phyloP scores from a whole-genome alignment of 1,140 invertebrate genomes.

The Drosophila azteca region DNA sequence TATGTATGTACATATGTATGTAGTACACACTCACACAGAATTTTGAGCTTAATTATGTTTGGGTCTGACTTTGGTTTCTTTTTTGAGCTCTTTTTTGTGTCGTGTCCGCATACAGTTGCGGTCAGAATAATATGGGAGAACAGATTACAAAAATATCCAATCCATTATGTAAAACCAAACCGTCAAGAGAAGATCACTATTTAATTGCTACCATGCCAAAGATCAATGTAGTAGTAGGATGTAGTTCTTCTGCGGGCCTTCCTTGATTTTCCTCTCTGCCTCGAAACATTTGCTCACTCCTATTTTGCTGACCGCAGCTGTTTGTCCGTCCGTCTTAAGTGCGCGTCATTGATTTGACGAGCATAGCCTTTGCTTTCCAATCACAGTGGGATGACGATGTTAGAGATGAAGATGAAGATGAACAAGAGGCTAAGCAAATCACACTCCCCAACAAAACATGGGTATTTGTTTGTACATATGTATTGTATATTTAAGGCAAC shows the following conservation, averaged over 20 bases:
- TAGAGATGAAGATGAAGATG: background rate
- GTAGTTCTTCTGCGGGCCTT: too few relatives aligned
- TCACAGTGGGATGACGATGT: background rate
- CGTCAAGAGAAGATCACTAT: too few relatives aligned
- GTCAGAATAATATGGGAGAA: background rate
- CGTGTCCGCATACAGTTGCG: conserved; percentile 3
- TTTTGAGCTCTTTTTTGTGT: background rate
- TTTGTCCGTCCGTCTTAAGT: conserved; percentile 22
- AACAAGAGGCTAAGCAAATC: background rate
- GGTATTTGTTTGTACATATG: too few relatives aligned
- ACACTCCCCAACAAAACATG: background rate
- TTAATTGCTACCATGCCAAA: too few relatives aligned
- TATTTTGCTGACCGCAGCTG: background rate
- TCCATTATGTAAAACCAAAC: too few relatives aligned
- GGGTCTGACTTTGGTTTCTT: conserved; percentile 11
- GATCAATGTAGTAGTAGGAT: too few relatives aligned
- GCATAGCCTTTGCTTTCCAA: conserved; percentile 30
- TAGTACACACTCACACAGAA: conserved; percentile 15
- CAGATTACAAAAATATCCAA: too few relatives aligned
- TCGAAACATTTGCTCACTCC: too few relatives aligned
- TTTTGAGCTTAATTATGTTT: conserved; percentile 43
- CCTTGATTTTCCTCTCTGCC: too few relatives aligned
- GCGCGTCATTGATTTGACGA: conserved; percentile 54
- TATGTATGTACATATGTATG: too few relatives aligned
- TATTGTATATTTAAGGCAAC: conserved; percentile 40